Percentiles rank a stretch among this genome's conserved stretches.
These are phyloP conservation scores for Steromphala cineraria DNA, from an alignment of 2,888 invertebrate species.

Conservation along the genomic window DNA sequence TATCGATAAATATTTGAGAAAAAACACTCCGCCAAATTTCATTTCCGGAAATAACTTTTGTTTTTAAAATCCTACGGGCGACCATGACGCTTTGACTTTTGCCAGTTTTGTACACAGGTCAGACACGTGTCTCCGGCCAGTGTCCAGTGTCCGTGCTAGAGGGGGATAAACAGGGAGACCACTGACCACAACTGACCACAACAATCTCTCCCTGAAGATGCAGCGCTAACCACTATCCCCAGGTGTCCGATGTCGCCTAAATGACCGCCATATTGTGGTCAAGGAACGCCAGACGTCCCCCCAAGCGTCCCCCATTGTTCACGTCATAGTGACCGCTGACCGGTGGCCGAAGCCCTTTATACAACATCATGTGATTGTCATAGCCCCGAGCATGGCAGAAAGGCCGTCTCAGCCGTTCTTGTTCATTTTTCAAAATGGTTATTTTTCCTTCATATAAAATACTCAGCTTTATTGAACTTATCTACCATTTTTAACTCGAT, in stretches of 20 bases:
- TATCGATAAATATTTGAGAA: too few species aligned
- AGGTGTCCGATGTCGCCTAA: neutral
- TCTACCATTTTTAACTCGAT: too few species aligned
- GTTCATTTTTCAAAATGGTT: neutral
- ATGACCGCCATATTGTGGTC: conserved; percentile 1
- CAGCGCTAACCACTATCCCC: neutral
- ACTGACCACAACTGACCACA: neutral
- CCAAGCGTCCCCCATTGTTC: neutral
- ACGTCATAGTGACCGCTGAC: neutral
- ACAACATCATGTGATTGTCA: neutral
- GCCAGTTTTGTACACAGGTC: too few species aligned
- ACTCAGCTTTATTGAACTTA: too few species aligned
- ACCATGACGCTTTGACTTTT: too few species aligned
- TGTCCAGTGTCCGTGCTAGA: too few species aligned
- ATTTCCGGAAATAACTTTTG: too few species aligned
- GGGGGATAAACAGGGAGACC: neutral
- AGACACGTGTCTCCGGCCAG: too few species aligned
- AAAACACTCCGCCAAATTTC: too few species aligned
- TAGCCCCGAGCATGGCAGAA: neutral
- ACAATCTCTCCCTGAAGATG: neutral
- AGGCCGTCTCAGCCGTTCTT: neutral
- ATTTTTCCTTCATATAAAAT: too few species aligned
- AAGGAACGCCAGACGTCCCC: neutral
- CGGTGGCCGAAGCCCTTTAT: conserved; percentile 1
- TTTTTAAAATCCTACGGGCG: too few species aligned